Base-by-base conservation (phyloP, 2,888 invertebrate species). In the Thelaira solivaga region DNA sequence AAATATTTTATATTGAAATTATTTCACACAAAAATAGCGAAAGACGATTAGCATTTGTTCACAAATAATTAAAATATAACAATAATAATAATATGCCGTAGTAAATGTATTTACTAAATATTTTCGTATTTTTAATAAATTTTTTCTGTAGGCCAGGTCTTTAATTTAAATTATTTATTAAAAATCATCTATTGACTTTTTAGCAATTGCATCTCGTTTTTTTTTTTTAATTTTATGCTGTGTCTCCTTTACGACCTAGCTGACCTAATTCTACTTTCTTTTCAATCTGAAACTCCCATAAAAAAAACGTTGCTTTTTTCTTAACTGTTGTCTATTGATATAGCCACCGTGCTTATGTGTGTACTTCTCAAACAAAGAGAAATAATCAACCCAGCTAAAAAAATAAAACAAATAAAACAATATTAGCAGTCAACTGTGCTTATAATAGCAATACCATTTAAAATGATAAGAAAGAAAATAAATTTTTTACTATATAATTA, bases 401-500 rank as follows among this genome's bases (percentile, higher is more conserved):
- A 43, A n/a, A n/a, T n/a, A 41, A 43, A 31, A 18, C 16, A 67
- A 55, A 36, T n/a, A 69, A 59, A 51, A 26, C 29, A 47, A 47
- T 62, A 39, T 49, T 39, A 49, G 39, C 13, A 49, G n/a, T 16
- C 22, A 49, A 20, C 53, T 57, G 8, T 36, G 31, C n/a, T n/a
- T n/a, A n/a, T n/a, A n/a, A 34, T 16, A 34, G 24, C n/a, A 45
- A 4, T 45, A 26, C 6, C 59, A 41, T n/a, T n/a, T n/a, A 68
- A 4, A 51, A 29, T 20, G 24, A 22, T 2, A 20, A 22, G 41
- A 68, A 41, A 68, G 34, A 62, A 62, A 62, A 62, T 55, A 43
- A 55, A 62, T 61, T 61, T 61, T 26, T 59, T 11, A 22, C 18
- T 13, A 59, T n/a, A 61, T 24, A n/a, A 49, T 16, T 55, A 43